Base-by-base conservation (phyloP, 2,888 invertebrate genomes). In the Sarcophaga caerulescens region DNA sequence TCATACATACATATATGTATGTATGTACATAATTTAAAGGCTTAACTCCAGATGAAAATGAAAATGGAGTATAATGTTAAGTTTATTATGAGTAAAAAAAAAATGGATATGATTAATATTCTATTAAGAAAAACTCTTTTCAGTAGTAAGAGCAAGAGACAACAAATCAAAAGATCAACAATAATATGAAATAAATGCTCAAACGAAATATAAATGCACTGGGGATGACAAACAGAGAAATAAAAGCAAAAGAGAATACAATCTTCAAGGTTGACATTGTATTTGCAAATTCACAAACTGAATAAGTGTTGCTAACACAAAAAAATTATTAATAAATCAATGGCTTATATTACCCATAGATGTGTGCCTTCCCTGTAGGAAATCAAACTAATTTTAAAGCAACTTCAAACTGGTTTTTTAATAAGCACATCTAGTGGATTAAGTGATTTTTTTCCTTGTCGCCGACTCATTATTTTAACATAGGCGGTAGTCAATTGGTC, bases 221-320 rank as follows among this genome's bases (percentile, higher is more conserved):
- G 25, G 45, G 19, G 17, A 52, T 14, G 5, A 17, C 65, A 8
- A 19, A 21, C 10, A 14, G 25, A 6, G 5, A 17, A 8, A 45
- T 5, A 45, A 25, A 77, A 45, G 10, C 60, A n/a, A 57, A 68
- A 10, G 0, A 10, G 35, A 35, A 10, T 35, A 73, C 65, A 73
- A 66, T 60, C 45, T 74, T 73, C 80, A 80, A 80, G 80, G 73
- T 68, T 73, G 73, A 68, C 35, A 74, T 65, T 74, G 25, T 74
- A 66, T 47, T 71, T 66, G 45, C 14, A 25, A 25, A 70, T 35
- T 35, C 35, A 35, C 35, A 35, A 35, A 10, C 35, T 35, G 35
- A 35, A 35, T 35, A 35, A 35, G 8, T 35, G 35, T 35, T 35
- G 35, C 8, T 35, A 35, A 35, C 6, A 6, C 6, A 35, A 35